Percentiles rank a stretch among this genome's conserved stretches.
phyloP scores from a whole-genome alignment of 2,888 invertebrate genomes.

The Bombyx huttoni region DNA sequence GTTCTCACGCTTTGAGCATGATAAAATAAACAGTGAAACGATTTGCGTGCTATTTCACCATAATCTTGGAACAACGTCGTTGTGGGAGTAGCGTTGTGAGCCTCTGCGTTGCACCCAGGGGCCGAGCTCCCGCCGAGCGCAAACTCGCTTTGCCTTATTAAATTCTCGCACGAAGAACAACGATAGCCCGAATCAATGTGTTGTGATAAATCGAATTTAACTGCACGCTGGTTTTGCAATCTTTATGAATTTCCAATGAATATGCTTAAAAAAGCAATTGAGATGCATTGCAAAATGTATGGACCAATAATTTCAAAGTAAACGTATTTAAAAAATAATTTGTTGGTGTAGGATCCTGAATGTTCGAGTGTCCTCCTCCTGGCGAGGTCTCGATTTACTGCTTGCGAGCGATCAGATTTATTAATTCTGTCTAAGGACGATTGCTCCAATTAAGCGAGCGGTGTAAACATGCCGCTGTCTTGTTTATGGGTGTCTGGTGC shows the following conservation, averaged over 20 bases:
- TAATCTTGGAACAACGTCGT: slow-evolving; percentile 38
- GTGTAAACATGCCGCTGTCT: slow-evolving; percentile 49
- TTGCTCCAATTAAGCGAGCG: slow-evolving; percentile 60
- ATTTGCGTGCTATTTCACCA: slow-evolving; percentile 57
- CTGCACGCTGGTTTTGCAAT: not conserved
- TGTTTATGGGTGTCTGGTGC: slow-evolving; percentile 39
- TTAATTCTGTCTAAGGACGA: slow-evolving; percentile 56
- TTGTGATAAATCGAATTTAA: not conserved
- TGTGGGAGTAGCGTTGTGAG: slow-evolving; percentile 35
- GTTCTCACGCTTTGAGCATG: slow-evolving; percentile 52
- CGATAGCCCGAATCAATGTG: slow-evolving; percentile 22
- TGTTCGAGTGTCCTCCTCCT: not conserved
- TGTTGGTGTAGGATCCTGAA: too few relatives aligned
- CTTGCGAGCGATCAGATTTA: slow-evolving; percentile 48
- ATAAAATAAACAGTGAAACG: slow-evolving; percentile 17
- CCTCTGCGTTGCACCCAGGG: slow-evolving; percentile 40
- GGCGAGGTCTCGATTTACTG: slow-evolving; percentile 40
- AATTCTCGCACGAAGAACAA: slow-evolving; percentile 54
- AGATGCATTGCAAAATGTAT: not conserved
- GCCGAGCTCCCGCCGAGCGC: slow-evolving; percentile 39
- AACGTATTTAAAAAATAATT: too few relatives aligned
- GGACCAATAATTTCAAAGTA: too few relatives aligned
- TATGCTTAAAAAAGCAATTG: not conserved
- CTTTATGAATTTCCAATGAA: not conserved
- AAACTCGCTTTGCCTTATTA: slow-evolving; percentile 36